Evolutionary conservation across 2,797 vertebrate species (phyloP), one percentile per base, ranked within the genome.

Genomic region (Lerista edwardsae): DNA sequence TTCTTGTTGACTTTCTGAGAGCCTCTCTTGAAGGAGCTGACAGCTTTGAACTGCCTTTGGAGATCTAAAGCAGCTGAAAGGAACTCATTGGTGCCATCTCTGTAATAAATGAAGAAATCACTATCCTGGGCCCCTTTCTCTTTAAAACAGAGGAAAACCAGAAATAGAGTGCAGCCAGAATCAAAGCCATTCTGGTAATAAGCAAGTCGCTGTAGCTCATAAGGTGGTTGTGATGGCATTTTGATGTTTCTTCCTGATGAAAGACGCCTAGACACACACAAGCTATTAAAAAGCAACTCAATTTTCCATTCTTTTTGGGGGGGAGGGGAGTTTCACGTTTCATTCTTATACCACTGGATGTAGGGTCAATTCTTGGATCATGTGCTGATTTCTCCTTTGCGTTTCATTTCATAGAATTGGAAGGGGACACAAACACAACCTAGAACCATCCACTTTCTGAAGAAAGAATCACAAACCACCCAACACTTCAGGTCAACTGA

Each of bases 41-140:
- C 81, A 88, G 78, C 81, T 94, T 91, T 94, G 88, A 92, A 90
- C 87, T 88, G 14, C 74, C 73, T 91, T 86, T 21, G 55, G 87
- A 89, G 81, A 92, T 82, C 86, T 93, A 84, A 90, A 88, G 81
- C n/a, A 79, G 15, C 31, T 12, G 68, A 88, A 86, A 85, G 72
- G 72, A 74, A 75, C 1, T 67, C 84, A 90, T 44, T 3, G 0
- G 72, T 84, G 19, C 0, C 0, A 19, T 91, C 90, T 88, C 75
- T 87, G 84, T 90, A 89, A 91, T 83, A 93, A 91, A 86, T 59
- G 90, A 84, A 87, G 90, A 81, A 88, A 69, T 79, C 77, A 86
- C n/a, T 82, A 12, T n/a, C n/a, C n/a, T n/a, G n/a, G n/a, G 75
- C 65, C n/a, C 44, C 34, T 21, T 21, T 68, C 73, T 84, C 39